A percentile compares a stretch with the other conserved stretches of the same genome.
Conservation (phyloP, 2,888 invertebrate genomes). For the Orchesella flavescens region DNA sequence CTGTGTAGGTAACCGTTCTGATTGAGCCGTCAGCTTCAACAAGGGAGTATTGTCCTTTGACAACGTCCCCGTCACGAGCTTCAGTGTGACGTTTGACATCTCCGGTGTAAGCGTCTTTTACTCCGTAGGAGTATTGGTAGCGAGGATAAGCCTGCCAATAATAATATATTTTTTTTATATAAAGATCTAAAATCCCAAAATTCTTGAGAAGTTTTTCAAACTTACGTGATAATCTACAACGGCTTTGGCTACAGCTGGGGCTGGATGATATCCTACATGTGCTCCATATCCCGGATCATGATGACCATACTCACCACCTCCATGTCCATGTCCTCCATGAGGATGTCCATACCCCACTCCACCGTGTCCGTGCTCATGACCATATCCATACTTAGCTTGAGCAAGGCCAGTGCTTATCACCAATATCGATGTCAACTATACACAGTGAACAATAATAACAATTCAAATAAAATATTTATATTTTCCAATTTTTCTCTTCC, state of each 20-base stretch:
- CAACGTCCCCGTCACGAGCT: slow-evolving; percentile 33
- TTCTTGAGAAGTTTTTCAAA: no score
- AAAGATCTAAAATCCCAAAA: neutral
- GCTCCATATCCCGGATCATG: slow-evolving; percentile 44
- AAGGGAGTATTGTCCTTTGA: slow-evolving; percentile 60
- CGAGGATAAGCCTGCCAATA: slow-evolving; percentile 48
- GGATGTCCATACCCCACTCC: slow-evolving; percentile 34
- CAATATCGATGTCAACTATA: slow-evolving; percentile 39
- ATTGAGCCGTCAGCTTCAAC: slow-evolving; percentile 62
- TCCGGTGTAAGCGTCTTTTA: slow-evolving; percentile 57
- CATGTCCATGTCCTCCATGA: slow-evolving; percentile 49
- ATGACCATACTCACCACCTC: slow-evolving; percentile 30
- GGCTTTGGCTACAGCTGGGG: slow-evolving; percentile 59
- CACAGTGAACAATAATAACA: slow-evolving; percentile 4
- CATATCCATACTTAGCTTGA: slow-evolving; percentile 53
- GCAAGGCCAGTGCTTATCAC: slow-evolving; percentile 51
- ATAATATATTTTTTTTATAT: neutral
- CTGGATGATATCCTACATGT: slow-evolving; percentile 60
- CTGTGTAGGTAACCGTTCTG: slow-evolving; percentile 62
- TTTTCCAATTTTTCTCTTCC: no score
- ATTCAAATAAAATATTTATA: neutral
- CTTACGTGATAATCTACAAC: slow-evolving; percentile 66
- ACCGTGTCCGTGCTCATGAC: neutral
- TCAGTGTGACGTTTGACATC: slow-evolving; percentile 62
- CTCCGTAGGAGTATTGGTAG: slow-evolving; percentile 60